Evolutionary conservation across 2,797 vertebrate genomes (phyloP).

Genomic region (Cheirogaleus major): DNA sequence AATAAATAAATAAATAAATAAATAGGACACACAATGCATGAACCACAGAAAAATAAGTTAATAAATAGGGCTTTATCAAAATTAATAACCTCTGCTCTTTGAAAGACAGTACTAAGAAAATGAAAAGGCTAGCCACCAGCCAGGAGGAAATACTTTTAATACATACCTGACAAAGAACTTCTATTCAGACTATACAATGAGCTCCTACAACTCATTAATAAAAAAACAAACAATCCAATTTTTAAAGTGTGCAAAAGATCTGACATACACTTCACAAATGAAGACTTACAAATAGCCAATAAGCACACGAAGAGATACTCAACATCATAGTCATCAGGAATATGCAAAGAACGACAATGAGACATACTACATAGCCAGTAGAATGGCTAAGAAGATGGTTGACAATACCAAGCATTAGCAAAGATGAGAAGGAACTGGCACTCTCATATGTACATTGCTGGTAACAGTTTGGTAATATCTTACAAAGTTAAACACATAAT

Average conservation of each 20-base stretch:
- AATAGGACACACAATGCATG: neutral
- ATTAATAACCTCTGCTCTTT: neutral
- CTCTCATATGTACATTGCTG: neutral
- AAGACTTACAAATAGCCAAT: neutral
- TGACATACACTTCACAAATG: neutral
- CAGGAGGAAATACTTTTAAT: neutral
- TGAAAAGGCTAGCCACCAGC: neutral
- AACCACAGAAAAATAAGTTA: neutral
- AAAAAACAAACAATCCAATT: neutral
- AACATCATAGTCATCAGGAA: neutral
- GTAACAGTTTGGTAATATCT: neutral
- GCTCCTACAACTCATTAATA: neutral
- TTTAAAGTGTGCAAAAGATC: neutral
- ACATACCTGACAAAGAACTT: neutral
- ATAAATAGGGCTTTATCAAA: slow-evolving; percentile 7
- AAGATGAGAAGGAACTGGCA: neutral
- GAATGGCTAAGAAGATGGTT: neutral
- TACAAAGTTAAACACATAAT: slow-evolving; percentile 15
- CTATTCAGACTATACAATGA: neutral
- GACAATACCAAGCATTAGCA: neutral
- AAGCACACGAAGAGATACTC: neutral
- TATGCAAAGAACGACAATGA: neutral
- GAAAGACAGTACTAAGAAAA: slow-evolving; percentile 31
- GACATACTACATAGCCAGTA: neutral
- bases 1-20: too few relatives aligned